Evolutionary conservation across 2,888 invertebrate species (phyloP).

Genomic region (Cheilosia urbana): DNA sequence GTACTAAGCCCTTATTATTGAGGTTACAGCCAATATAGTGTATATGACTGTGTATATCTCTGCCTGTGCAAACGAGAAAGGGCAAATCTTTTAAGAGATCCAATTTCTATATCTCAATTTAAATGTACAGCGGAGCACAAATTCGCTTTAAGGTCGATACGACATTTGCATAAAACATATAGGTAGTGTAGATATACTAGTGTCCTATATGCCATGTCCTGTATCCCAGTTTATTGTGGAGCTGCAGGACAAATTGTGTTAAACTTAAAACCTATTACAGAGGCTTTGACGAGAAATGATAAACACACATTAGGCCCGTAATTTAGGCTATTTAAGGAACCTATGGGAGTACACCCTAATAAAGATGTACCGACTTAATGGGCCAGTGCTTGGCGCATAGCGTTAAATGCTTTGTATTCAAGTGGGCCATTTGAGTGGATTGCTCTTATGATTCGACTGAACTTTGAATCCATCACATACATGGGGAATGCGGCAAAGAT

Average conservation of each 20-base stretch:
- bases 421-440: constrained; percentile 49
- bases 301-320: constrained; percentile 61
- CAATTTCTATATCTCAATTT: constrained; percentile 22
- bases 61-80: constrained; percentile 6
- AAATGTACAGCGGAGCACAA: constrained; percentile 42
- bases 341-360: constrained; percentile 65
- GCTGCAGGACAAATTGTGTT: constrained; percentile 31
- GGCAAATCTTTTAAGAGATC: constrained; percentile 1
- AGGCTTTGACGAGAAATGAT: constrained; percentile 54
- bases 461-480: constrained; percentile 7
- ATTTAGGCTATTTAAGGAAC: constrained; percentile 60
- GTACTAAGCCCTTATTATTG: constrained; percentile 73
- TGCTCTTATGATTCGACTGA: constrained; percentile 39
- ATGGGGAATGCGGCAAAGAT: constrained; percentile 1
- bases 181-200: background rate
- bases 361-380: constrained; percentile 58
- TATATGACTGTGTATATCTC: background rate
- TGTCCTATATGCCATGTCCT: background rate
- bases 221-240: background rate
- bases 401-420: constrained; percentile 54
- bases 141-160: constrained; percentile 54
- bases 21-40: constrained; percentile 64
- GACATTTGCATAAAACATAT: constrained; percentile 42
- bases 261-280: constrained; percentile 60
- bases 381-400: constrained; percentile 31